Conservation (phyloP, 2,888 invertebrate genomes). For the Chrysomela aeneicollis region DNA sequence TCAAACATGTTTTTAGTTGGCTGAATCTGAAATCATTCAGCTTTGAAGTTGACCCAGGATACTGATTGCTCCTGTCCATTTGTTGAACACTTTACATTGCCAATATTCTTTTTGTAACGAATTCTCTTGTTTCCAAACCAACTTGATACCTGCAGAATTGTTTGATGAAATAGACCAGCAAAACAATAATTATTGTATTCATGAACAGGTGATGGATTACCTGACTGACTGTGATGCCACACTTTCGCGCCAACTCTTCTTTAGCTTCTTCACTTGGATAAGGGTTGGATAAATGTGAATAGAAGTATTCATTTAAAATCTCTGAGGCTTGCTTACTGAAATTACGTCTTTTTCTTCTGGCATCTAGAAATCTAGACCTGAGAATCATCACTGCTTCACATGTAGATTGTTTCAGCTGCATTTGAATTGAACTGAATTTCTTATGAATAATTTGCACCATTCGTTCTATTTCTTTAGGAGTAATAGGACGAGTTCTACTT, state of each 20-base stretch:
- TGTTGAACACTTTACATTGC: slow-evolving; percentile 9
- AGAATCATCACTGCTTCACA: slow-evolving; percentile 99
- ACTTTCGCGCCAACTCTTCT: slow-evolving; percentile 98
- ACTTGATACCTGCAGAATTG: slow-evolving; percentile 19
- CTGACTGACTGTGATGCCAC: slow-evolving; percentile 90
- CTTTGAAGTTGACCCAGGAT: slow-evolving; percentile 5
- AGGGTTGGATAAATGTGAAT: slow-evolving; percentile 98
- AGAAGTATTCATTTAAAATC: slow-evolving; percentile 99
- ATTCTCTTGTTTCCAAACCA: slow-evolving; percentile 29
- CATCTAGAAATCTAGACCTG: slow-evolving; percentile 82
- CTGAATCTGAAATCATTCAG: neutral
- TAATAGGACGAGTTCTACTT: slow-evolving; percentile 96
- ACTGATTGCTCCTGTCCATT: neutral
- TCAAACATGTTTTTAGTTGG: neutral
- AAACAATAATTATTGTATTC: neutral
- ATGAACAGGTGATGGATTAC: slow-evolving; percentile 15
- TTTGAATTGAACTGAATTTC: slow-evolving; percentile 96
- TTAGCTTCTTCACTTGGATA: slow-evolving; percentile 99
- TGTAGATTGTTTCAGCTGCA: slow-evolving; percentile 99
- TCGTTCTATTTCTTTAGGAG: slow-evolving; percentile 98
- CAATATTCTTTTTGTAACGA: slow-evolving; percentile 26
- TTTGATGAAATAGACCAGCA: neutral
- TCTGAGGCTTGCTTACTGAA: slow-evolving; percentile 99
- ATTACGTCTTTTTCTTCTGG: slow-evolving; percentile 92
- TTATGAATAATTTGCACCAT: slow-evolving; percentile 99